Evolutionary conservation across 2,888 invertebrate species (phyloP).

Genomic region (Caenorhabditis sp.): DNA sequence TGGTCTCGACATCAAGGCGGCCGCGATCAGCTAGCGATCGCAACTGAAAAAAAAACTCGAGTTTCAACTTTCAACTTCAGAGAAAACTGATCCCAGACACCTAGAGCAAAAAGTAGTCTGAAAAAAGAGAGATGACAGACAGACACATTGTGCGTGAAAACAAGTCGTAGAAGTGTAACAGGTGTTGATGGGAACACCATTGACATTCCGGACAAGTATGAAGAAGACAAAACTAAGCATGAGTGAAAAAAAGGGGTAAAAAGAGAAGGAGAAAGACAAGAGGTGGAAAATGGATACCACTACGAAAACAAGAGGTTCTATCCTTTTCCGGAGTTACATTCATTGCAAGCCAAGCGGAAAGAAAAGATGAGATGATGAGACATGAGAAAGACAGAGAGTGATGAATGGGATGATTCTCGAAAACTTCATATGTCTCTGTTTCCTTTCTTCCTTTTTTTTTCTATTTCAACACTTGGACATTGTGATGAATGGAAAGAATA

Average conservation of each 20-base stretch:
- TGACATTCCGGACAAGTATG: not conserved
- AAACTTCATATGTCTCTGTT: constrained; percentile 5
- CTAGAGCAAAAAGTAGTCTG: not conserved
- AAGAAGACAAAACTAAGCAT: constrained; percentile 5
- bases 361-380: not conserved
- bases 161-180: constrained; percentile 45
- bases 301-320: constrained; percentile 6
- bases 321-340: constrained; percentile 17
- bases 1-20: constrained; percentile 68
- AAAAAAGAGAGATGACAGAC: constrained; percentile 19
- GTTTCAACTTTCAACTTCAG: constrained; percentile 6
- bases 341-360: constrained; percentile 2
- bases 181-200: constrained; percentile 47
- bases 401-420: constrained; percentile 10
- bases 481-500: constrained; percentile 8
- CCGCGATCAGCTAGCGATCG: constrained; percentile 71
- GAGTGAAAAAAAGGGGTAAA: constrained; percentile 11
- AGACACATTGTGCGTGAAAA: constrained; percentile 34
- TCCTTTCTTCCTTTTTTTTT: not conserved
- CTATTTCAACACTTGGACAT: not conserved
- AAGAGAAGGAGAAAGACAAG: not conserved
- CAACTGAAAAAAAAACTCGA: constrained; percentile 57
- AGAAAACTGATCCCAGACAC: not conserved
- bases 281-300: not conserved
- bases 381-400: not conserved